phyloP scores from a whole-genome alignment of 2,113 vertebrate genomes.

The Tachuris rubrigastra region DNA sequence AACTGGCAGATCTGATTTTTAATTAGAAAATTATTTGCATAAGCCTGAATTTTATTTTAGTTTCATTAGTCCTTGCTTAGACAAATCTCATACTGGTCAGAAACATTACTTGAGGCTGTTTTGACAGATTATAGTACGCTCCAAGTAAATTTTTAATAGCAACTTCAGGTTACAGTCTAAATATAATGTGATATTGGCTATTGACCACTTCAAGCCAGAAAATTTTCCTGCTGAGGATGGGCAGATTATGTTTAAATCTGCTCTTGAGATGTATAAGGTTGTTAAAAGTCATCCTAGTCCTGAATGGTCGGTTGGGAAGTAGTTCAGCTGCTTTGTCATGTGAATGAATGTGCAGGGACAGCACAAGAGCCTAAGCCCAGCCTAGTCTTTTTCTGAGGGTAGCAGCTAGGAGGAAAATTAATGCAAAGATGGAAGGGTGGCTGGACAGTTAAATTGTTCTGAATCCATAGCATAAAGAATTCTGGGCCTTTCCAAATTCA shows the following conservation, averaged over 20 bases:
- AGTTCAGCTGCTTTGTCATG: not conserved
- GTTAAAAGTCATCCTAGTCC: not conserved
- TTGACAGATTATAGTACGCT: not conserved
- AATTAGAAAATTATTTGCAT: not conserved
- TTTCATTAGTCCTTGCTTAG: not conserved
- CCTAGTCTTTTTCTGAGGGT: accelerated
- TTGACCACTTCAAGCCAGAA: not conserved
- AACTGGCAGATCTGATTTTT: not conserved
- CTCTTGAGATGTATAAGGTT: not conserved
- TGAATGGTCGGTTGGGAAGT: accelerated
- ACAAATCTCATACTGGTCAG: not conserved
- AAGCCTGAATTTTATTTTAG: not conserved
- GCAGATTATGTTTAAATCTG: not conserved
- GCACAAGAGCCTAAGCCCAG: not conserved
- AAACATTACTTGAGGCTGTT: not conserved
- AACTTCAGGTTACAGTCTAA: not conserved
- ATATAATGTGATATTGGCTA: not conserved
- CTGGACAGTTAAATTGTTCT: not conserved
- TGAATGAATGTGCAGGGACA: not conserved
- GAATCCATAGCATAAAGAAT: not conserved
- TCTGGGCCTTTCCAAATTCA: not conserved
- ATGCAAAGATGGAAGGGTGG: not conserved
- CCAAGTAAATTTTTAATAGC: not conserved
- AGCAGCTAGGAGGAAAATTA: not conserved
- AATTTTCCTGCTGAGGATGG: not conserved